Base-by-base conservation (phyloP, 2,797 vertebrate genomes). In the Varecia variegata region DNA sequence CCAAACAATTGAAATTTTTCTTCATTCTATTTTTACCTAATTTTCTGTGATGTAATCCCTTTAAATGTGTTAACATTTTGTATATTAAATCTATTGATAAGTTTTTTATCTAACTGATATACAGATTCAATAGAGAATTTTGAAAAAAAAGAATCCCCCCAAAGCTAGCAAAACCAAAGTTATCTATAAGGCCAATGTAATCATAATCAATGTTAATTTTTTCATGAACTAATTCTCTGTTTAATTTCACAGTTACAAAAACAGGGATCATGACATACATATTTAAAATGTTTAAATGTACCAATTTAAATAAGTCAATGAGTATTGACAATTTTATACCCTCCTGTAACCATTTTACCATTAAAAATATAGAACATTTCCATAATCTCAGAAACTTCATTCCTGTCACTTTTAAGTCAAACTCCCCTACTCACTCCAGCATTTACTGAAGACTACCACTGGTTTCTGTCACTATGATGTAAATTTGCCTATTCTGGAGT, bases 341-440 rank as follows among this genome's bases (percentile, higher is more conserved):
- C 12, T 87, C 32, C 54, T 17, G 4, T n/a, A 85, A 83, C 11
- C 27, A 86, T 47, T 6, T 68, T 38, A 25, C 73, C 9, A 60
- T 2, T 74, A 43, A 82, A 88, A 70, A 52, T 45, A 38, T 76
- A 54, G 25, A 65, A 88, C 9, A 77, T 35, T 60, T 62, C 23
- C 21, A 67, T 7, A 50, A 47, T 45, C 52, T 9, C 25, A 83
- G 32, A 23, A 30, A 50, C 11, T 13, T 45, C 25, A 7, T 35
- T 35, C 7, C 20, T 60, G 38, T n/a, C 13, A 71, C 8, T 93
- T 74, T 68, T 77, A 52, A 18, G 2, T 35, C 30, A 30, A 13
- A 6, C 4, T 3, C 2, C 35, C 0, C 3, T 2, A 2, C 30
- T 14, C 5, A 2, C 30, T 5, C 27, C 5, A 45, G 9, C 1